These are phyloP conservation scores for Porphyrio hochstetteri DNA, from an alignment of 2,113 vertebrate genomes.

Conservation along the genomic window DNA sequence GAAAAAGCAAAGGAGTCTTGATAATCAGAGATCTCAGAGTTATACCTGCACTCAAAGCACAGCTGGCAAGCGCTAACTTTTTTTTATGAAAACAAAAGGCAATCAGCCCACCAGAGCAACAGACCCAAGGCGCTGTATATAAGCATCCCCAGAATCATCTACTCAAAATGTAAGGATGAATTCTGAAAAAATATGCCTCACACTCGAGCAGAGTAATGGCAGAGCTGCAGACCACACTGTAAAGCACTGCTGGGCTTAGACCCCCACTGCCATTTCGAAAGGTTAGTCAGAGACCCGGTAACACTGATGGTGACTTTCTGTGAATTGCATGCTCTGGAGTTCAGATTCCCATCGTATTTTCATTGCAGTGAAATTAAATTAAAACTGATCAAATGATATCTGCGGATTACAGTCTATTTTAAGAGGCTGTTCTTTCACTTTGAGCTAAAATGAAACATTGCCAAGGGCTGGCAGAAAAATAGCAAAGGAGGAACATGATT, in stretches of 20 bases:
- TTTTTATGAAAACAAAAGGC: neutral
- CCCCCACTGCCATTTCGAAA: neutral
- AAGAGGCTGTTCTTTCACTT: slow-evolving; percentile 54
- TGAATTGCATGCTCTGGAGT: neutral
- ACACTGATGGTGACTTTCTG: slow-evolving; percentile 30
- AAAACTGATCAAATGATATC: slow-evolving; percentile 69
- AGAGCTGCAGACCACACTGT: neutral
- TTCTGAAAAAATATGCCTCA: neutral
- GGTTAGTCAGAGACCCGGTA: neutral
- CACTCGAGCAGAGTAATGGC: neutral
- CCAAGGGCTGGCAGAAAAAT: slow-evolving; percentile 58
- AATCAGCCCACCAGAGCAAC: neutral
- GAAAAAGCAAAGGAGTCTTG: neutral
- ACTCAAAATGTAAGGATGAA: neutral
- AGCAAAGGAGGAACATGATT: slow-evolving; percentile 46
- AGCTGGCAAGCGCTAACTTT: neutral
- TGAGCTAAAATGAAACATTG: slow-evolving; percentile 53
- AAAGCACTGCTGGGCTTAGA: neutral
- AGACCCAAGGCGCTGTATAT: neutral
- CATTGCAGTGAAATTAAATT: slow-evolving; percentile 68
- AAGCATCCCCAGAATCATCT: neutral
- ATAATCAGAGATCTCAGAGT: neutral
- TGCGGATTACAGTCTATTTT: slow-evolving; percentile 70
- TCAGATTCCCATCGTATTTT: slow-evolving; percentile 64
- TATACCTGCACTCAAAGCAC: neutral